Base-by-base conservation (phyloP, 2,888 invertebrate species). In the Elysia crispata region DNA sequence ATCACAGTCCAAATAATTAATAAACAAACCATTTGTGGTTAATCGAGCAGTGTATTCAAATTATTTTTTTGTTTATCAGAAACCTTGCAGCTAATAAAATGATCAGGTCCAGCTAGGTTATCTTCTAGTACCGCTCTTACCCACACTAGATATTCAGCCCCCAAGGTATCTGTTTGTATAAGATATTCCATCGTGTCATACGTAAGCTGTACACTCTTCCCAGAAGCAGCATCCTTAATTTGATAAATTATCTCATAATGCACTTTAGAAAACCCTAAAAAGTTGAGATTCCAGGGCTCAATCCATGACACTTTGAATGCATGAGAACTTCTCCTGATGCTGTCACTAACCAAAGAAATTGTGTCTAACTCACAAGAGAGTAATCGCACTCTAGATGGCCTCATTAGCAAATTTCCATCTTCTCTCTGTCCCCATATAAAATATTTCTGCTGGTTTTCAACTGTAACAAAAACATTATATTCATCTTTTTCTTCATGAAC, bases 251-350 rank as follows among this genome's bases (percentile, higher is more conserved):
- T 57, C 64, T 76, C 57, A n/a, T 18, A 49, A 20, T 80, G 50
- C 15, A 69, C n/a, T 30, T 30, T 5, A 1, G 6, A 20, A 69
- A 69, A 80, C n/a, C 54, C 31, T 28, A 76, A 8, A 49, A 76
- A 67, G 6, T 76, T 62, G 18, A 80, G 15, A 50, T 80, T 80
- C 80, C 80, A 80, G 0, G 80, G 80, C 1, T 62, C 1, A 23
- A 41, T 3, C 80, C 80, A 80, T 0, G 28, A 18, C 15, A 83
- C 62, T 57, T 54, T 23, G 57, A 49, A 79, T 69, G 28, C 31
- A 5, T 11, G 31, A 1, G 11, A 31, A 8, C 25, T 28, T 15
- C 28, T 77, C 41, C 18, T 64, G 0, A 6, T 54, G n/a, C n/a
- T 28, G 25, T 50, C 79, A 54, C 20, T 76, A 60, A 0, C 28